Conservation (phyloP, 2,888 invertebrate species). For the Cryptophagus acutangulus region DNA sequence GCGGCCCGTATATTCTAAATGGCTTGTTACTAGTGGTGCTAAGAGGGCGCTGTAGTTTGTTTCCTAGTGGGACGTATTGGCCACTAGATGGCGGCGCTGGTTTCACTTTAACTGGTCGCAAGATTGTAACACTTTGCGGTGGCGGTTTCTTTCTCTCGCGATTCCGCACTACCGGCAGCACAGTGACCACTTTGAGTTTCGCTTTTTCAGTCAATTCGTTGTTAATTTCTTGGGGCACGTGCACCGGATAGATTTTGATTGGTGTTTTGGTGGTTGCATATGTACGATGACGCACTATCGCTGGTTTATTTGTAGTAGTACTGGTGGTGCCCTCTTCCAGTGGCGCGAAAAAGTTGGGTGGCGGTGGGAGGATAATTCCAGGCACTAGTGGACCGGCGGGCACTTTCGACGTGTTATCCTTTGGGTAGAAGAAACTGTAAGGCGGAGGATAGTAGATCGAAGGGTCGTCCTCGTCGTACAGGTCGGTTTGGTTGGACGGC, state of each 20-base stretch:
- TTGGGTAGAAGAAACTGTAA: slow-evolving; percentile 77
- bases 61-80: slow-evolving; percentile 46
- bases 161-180: slow-evolving; percentile 47
- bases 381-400: slow-evolving; percentile 70
- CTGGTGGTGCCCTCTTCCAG: slow-evolving; percentile 52
- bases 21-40: slow-evolving; percentile 50
- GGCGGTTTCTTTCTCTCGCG: slow-evolving; percentile 23
- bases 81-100: slow-evolving; percentile 35
- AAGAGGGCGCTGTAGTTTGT: too few relatives aligned
- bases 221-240: slow-evolving; percentile 30
- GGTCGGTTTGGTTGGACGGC: slow-evolving; percentile 54
- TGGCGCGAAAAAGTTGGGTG: slow-evolving; percentile 79
- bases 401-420: slow-evolving; percentile 67
- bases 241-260: slow-evolving; percentile 27
- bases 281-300: slow-evolving; percentile 22
- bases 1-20: slow-evolving; percentile 52
- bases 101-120: slow-evolving; percentile 43
- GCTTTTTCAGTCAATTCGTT: slow-evolving; percentile 41
- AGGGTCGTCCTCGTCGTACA: slow-evolving; percentile 86
- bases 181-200: slow-evolving; percentile 47
- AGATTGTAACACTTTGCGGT: slow-evolving; percentile 38
- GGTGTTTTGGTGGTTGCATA: slow-evolving; percentile 25
- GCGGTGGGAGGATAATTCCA: slow-evolving; percentile 82
- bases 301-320: slow-evolving; percentile 25
- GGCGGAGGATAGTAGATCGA: slow-evolving; percentile 88